phyloP scores from a whole-genome alignment of 2,113 vertebrate species.

The Cacatua alba region DNA sequence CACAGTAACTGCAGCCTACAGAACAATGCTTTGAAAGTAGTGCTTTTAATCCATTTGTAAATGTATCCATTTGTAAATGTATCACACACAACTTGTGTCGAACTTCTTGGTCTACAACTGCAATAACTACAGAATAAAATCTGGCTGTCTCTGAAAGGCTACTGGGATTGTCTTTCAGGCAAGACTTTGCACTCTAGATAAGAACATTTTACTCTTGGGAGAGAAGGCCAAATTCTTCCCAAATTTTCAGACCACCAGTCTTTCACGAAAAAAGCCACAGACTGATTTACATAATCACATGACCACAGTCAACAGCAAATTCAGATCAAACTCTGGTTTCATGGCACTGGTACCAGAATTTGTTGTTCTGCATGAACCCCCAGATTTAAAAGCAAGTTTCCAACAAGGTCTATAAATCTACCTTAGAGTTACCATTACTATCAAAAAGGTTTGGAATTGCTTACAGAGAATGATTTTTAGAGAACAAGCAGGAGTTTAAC shows the following conservation, averaged over 20 bases:
- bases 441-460: not conserved
- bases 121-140: not conserved
- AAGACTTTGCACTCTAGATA: not conserved
- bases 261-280: not conserved
- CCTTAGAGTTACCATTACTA: not conserved
- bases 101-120: not conserved
- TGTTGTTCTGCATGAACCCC: not conserved
- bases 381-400: not conserved
- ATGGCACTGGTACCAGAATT: not conserved
- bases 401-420: not conserved
- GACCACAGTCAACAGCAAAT: not conserved
- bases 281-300: not conserved
- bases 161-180: not conserved
- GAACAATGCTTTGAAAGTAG: not conserved
- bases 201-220: not conserved
- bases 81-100: not conserved
- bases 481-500: not conserved
- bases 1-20: not conserved
- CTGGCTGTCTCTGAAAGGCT: not conserved
- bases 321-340: not conserved
- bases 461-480: not conserved
- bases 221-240: not conserved
- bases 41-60: not conserved
- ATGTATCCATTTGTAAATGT: not conserved
- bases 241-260: not conserved